These are phyloP conservation scores for Phortica variegata DNA, from an alignment of 1,140 invertebrate species.

Conservation along the genomic window DNA sequence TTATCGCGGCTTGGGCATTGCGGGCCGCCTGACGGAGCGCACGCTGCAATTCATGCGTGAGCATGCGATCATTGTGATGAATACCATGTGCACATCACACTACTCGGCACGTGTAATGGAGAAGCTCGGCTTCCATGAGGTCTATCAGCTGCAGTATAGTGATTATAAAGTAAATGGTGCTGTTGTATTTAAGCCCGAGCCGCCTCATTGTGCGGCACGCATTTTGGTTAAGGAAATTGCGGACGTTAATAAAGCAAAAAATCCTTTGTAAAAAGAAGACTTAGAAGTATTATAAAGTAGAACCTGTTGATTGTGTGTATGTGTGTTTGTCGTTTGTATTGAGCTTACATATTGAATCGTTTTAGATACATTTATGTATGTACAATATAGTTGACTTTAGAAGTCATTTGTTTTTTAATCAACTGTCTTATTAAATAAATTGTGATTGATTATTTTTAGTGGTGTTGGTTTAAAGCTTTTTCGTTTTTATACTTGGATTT, in stretches of 20 bases:
- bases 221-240: conserved; percentile 59
- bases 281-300: background rate
- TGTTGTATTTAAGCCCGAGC: conserved; percentile 61
- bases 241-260: conserved; percentile 8
- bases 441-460: conserved; percentile 51
- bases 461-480: conserved; percentile 41
- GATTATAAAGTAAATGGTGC: conserved; percentile 66
- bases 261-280: conserved; percentile 7
- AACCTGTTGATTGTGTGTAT: background rate
- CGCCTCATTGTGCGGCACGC: conserved; percentile 61
- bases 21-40: conserved; percentile 62
- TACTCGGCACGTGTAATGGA: conserved; percentile 71
- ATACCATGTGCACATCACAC: conserved; percentile 63
- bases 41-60: conserved; percentile 57
- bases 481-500: conserved; percentile 3
- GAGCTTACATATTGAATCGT: background rate
- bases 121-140: conserved; percentile 66
- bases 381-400: too few relatives aligned
- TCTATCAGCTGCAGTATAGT: conserved; percentile 65
- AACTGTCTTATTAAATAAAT: too few relatives aligned
- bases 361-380: conserved; percentile 19
- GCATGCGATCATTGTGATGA: conserved; percentile 37
- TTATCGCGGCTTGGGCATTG: conserved; percentile 67
- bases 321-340: background rate
- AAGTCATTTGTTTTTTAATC: too few relatives aligned